Conservation (phyloP, 2,888 invertebrate species). For the Phyto melanocephala region DNA sequence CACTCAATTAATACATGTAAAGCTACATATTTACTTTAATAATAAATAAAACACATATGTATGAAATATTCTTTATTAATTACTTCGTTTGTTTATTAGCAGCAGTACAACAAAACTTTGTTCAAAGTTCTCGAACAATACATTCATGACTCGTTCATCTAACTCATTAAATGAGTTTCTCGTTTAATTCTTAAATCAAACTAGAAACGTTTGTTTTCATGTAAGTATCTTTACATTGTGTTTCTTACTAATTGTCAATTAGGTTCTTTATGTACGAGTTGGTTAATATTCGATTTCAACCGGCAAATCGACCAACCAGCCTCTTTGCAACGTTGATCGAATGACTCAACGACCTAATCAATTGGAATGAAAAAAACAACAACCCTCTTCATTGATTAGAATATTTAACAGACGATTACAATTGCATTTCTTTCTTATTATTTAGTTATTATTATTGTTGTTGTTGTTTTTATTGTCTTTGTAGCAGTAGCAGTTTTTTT, state of each 20-base stretch:
- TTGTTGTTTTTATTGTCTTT: conserved; percentile 7
- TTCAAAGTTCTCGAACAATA: conserved; percentile 7
- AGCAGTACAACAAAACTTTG: neutral
- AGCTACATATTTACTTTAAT: neutral
- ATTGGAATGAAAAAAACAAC: conserved; percentile 15
- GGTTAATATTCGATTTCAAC: neutral
- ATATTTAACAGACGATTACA: conserved; percentile 8
- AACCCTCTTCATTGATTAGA: conserved; percentile 54
- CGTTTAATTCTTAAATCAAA: neutral
- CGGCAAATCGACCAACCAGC: neutral
- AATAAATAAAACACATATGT: neutral
- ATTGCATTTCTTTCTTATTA: conserved; percentile 31
- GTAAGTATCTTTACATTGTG: conserved; percentile 26
- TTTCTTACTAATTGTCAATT: conserved; percentile 45
- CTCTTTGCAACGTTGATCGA: neutral
- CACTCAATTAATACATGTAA: no score
- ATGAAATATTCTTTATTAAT: neutral
- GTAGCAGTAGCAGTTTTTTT: neutral
- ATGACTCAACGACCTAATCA: conserved; percentile 20
- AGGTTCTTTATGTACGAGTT: neutral
- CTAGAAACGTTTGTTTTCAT: neutral
- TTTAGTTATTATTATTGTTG: neutral
- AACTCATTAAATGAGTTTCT: neutral
- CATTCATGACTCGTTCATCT: neutral
- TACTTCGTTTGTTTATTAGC: neutral